A percentile compares a stretch with the other conserved stretches of the same genome.
Evolutionary conservation across 2,888 invertebrate species (phyloP).

Genomic region (Junonia oenone): DNA sequence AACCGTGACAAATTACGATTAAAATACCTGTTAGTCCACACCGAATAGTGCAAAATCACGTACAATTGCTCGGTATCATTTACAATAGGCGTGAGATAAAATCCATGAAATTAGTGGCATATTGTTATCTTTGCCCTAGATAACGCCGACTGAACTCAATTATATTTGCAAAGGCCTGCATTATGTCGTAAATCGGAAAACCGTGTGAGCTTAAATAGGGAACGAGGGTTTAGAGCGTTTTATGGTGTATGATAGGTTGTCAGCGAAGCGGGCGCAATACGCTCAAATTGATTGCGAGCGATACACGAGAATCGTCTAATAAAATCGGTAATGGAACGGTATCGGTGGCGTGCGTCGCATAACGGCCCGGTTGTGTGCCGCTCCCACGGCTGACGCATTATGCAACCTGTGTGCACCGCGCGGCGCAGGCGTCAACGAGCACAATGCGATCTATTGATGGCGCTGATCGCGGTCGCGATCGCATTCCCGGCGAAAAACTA

Average conservation of each 20-base stretch:
- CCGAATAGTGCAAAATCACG: constrained; percentile 23
- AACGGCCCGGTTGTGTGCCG: constrained; percentile 57
- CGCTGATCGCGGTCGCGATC: constrained; percentile 49
- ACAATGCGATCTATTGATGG: constrained; percentile 47
- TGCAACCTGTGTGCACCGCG: constrained; percentile 50
- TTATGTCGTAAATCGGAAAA: constrained; percentile 28
- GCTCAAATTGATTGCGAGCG: constrained; percentile 69
- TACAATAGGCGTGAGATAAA: constrained; percentile 24
- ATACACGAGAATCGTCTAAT: constrained; percentile 75
- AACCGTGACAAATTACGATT: constrained; percentile 19
- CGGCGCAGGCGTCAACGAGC: constrained; percentile 44
- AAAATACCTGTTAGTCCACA: constrained; percentile 11
- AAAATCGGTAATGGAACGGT: constrained; percentile 77
- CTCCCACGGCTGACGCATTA: constrained; percentile 74
- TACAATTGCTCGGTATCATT: constrained; percentile 14
- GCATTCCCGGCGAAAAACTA: constrained; percentile 54
- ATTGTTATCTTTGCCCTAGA: constrained; percentile 41
- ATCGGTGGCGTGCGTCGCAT: constrained; percentile 73
- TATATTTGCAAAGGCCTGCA: constrained; percentile 36
- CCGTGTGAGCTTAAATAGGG: constrained; percentile 48
- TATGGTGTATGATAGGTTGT: constrained; percentile 57
- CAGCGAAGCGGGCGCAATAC: constrained; percentile 59
- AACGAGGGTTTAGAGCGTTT: constrained; percentile 48
- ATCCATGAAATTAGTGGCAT: constrained; percentile 43
- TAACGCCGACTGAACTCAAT: constrained; percentile 46